A percentile compares a stretch with the other conserved stretches of the same genome.
Evolutionary conservation across 2,888 invertebrate species (phyloP).

Genomic region (Leptothorax acervorum): DNA sequence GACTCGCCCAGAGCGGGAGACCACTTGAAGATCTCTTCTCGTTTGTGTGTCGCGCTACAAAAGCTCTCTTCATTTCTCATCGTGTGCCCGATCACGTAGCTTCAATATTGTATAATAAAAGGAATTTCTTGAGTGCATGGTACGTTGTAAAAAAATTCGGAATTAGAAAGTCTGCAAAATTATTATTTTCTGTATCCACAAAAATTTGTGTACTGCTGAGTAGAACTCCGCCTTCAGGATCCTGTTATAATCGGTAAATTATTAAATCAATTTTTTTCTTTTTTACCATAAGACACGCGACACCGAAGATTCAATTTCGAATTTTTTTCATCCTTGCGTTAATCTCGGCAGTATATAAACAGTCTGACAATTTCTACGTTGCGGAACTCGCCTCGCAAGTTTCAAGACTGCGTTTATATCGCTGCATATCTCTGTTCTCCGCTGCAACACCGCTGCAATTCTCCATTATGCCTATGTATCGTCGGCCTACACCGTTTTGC

Average conservation of each 20-base stretch:
- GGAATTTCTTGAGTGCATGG: no score
- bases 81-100: neutral
- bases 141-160: neutral
- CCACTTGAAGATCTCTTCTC: constrained; percentile 64
- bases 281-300: neutral
- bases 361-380: neutral
- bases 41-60: constrained; percentile 5
- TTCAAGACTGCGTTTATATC: constrained; percentile 4
- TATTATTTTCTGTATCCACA: neutral
- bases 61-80: constrained; percentile 17
- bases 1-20: constrained; percentile 11
- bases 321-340: neutral
- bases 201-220: neutral
- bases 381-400: neutral
- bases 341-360: constrained; percentile 8
- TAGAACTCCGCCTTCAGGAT: neutral
- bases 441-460: neutral
- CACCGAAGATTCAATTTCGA: neutral
- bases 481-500: constrained; percentile 1
- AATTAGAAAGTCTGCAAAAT: neutral
- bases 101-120: neutral
- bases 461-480: constrained; percentile 10
- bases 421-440: neutral
- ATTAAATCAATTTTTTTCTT: neutral
- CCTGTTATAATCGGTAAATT: neutral